Evolutionary conservation across 2,113 vertebrate genomes (phyloP).

Genomic region (Rhea americana): DNA sequence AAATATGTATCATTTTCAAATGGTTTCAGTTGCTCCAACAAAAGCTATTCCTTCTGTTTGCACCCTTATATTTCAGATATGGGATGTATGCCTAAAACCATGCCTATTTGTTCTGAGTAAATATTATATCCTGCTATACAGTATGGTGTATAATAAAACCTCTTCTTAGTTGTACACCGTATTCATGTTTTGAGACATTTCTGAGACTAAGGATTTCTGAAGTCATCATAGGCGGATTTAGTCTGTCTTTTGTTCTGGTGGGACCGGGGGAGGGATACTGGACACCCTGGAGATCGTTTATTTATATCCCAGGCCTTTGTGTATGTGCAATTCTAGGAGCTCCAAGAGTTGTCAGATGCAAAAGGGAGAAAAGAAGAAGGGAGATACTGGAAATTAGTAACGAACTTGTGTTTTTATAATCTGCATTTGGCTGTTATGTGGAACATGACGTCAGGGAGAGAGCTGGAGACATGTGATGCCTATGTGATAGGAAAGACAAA

Average conservation of each 20-base stretch:
- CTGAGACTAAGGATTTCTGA: neutral
- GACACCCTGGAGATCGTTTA: neutral
- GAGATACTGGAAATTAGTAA: neutral
- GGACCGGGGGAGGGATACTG: neutral
- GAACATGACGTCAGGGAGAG: neutral
- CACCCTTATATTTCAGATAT: neutral
- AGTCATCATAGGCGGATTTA: neutral
- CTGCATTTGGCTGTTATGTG: neutral
- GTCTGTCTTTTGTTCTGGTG: neutral
- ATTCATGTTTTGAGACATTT: neutral
- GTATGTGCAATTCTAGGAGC: accelerated
- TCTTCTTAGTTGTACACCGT: neutral
- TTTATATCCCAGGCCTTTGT: neutral
- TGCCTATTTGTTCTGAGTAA: neutral
- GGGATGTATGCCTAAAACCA: neutral
- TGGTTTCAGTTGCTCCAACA: neutral
- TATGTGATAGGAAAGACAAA: neutral
- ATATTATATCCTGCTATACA: neutral
- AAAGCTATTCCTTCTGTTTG: neutral
- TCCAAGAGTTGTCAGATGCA: neutral
- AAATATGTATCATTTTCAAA: neutral
- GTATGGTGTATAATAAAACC: neutral
- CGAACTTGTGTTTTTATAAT: neutral
- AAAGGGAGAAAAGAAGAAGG: neutral
- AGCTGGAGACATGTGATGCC: neutral